phyloP scores from a whole-genome alignment of 2,888 invertebrate genomes.

The Lamproptera curius region DNA sequence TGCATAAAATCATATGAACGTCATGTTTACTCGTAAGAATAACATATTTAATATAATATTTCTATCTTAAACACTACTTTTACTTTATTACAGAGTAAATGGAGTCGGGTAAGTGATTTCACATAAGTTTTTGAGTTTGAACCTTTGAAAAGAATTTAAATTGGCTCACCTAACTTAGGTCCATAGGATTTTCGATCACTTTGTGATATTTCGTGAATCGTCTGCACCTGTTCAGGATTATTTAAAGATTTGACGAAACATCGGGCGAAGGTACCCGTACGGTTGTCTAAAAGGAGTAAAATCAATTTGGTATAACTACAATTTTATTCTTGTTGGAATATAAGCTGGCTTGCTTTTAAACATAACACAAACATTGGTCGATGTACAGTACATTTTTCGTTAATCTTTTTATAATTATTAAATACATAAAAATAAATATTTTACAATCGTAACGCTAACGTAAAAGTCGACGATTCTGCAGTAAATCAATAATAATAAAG shows the following conservation, averaged over 20 bases:
- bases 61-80: too few relatives aligned
- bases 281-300: background rate
- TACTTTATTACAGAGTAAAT: too few relatives aligned
- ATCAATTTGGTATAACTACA: background rate
- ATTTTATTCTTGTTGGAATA: background rate
- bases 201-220: background rate
- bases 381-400: background rate
- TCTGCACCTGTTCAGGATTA: background rate
- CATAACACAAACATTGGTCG: background rate
- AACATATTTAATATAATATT: too few relatives aligned
- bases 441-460: background rate
- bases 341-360: background rate
- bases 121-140: too few relatives aligned
- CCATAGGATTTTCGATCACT: background rate
- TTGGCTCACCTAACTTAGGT: conserved; percentile 1
- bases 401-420: background rate
- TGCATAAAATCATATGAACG: too few relatives aligned
- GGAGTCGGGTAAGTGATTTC: too few relatives aligned
- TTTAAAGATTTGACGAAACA: conserved; percentile 6
- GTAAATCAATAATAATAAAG: too few relatives aligned
- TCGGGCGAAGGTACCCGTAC: conserved; percentile 4
- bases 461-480: background rate
- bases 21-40: too few relatives aligned
- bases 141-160: too few relatives aligned
- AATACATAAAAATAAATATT: background rate